Evolutionary conservation across 2,113 vertebrate species (phyloP), one percentile per base, ranked within the genome.

Genomic region (Leiothrix lutea): DNA sequence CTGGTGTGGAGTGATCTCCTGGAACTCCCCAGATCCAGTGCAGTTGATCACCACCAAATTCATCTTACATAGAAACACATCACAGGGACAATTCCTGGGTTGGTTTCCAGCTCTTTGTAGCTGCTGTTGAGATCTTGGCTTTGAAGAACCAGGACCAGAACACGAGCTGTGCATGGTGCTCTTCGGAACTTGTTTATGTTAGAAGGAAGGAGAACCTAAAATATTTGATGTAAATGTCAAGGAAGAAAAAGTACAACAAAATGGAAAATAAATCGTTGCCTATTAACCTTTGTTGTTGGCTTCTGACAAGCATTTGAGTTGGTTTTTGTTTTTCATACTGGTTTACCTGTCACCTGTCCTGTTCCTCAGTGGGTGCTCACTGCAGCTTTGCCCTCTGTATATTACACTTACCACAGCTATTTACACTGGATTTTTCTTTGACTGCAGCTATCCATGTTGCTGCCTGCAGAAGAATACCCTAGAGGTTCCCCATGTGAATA

Each of bases 21-120:
- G 28, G 65, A 47, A 80, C 71, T 93, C 11, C 42, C 57, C 33
- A 75, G 40, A n/a, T 80, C 9, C 14, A 1, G 26, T 53, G 60
- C 26, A 2, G 3, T 6, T 69, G 81, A 38, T 85, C 50, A 47
- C 54, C 23, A 61, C 45, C 25, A 50, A 13, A 42, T 72, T 53
- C 2, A 0, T 42, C 11, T 71, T 26, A 0, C 2, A 2, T 0
- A 40, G 44, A 29, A 73, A 17, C 40, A 36, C 13, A 15, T 54
- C 33, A 8, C 38, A 45, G 71, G 36, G 33, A 12, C 51, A 53
- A 0, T n/a, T 78, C 38, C 51, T 47, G 61, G 6, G 5, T 44
- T 73, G 64, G 33, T 73, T 85, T 66, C 29, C 38, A 62, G 26
- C 38, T 70, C 35, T 65, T 65, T 72, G 25, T 50, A 44, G 21